A percentile compares a stretch with the other conserved stretches of the same genome.
phyloP scores from a whole-genome alignment of 30 jellyfish, hydroid and myxozoan species.

The Hydractinia symbiolongicarpus region DNA sequence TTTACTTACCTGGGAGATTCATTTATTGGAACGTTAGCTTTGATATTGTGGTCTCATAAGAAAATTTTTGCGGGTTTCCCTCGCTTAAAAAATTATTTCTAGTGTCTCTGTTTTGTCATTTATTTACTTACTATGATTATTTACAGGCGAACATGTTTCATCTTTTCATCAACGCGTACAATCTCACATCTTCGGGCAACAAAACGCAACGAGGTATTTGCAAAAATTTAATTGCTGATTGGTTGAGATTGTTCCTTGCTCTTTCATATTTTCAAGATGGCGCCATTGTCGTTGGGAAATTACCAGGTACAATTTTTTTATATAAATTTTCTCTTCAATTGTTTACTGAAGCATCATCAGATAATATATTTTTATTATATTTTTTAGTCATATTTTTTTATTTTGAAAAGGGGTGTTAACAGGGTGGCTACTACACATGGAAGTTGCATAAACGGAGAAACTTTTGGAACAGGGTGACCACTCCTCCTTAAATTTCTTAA shows the following conservation, averaged over 20 bases:
- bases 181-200: conserved; percentile 13
- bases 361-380: background rate
- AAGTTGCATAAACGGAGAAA: too few relatives aligned
- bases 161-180: background rate
- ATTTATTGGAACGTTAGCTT: background rate
- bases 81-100: background rate
- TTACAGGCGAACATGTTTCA: conserved; percentile 8
- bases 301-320: conserved; percentile 16
- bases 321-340: background rate
- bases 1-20: too few relatives aligned
- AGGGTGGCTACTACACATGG: too few relatives aligned
- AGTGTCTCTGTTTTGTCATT: background rate
- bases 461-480: too few relatives aligned
- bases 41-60: background rate
- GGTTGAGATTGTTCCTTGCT: conserved; percentile 18
- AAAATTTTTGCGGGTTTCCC: background rate
- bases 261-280: conserved; percentile 25
- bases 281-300: conserved; percentile 20
- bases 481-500: too few relatives aligned
- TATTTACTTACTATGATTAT: background rate
- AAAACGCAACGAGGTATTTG: conserved; percentile 15
- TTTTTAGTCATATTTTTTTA: background rate
- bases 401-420: too few relatives aligned
- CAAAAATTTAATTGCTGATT: conserved; percentile 2
- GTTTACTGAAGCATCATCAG: background rate